Base-by-base conservation (phyloP, 2,797 vertebrate species). In the Threskiornis aethiopicus region DNA sequence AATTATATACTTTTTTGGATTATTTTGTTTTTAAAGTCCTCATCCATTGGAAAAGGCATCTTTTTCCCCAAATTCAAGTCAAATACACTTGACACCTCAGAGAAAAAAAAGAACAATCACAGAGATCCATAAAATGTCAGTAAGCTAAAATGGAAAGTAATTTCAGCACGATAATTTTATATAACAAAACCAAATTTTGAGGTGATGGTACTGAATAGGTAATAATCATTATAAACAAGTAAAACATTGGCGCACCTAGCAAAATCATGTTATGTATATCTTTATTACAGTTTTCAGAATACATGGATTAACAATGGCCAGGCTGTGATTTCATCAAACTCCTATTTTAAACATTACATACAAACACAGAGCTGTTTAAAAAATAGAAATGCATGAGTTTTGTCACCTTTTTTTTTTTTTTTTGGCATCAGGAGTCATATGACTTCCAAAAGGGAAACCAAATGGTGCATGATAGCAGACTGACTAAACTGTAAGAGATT, bases 241-340 rank as follows among this genome's bases (percentile, higher is more conserved):
- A 61, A 92, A 94, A 95, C 96, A 96, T 83, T 25, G 91, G 88
- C 19, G 85, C 94, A 96, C 91, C 94, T 90, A 84, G 55, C 75
- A 95, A 93, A 91, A 87, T 75, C 66, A 64, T 37, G 81, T 93
- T 95, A 93, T 87, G 92, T 52, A 82, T 84, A 94, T 71, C 91
- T 97, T 97, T 97, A 97, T 97, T 97, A 97, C 95, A 94, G 75
- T 85, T 96, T 87, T 61, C 89, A 95, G 93, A 97, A 96, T 96
- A 95, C 93, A 97, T 87, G 92, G 84, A 94, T 95, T 95, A 96
- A 96, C 95, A 96, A 96, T 95, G 94, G 94, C 94, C 93, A 96
- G 94, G 97, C 94, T 92, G 90, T 89, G 89, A 95, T 96, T 93
- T 97, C 90, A 96, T 90, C 92, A 95, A 96, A 92, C 92, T 96